Evolutionary conservation across 2,888 invertebrate genomes (phyloP).

Genomic region (Euzetes globulus): DNA sequence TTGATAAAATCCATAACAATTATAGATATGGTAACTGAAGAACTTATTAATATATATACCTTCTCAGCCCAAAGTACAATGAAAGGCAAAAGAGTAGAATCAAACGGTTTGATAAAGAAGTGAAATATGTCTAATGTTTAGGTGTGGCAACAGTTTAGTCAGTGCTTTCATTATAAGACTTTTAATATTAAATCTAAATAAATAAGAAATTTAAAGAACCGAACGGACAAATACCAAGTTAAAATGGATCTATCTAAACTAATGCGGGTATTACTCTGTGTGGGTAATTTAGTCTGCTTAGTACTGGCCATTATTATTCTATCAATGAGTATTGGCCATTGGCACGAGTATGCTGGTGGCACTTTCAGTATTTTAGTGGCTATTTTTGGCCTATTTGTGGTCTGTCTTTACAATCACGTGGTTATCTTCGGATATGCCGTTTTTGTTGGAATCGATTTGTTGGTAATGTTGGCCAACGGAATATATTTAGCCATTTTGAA

Average conservation of each 20-base stretch:
- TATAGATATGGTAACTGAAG: neutral
- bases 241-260: constrained; percentile 18
- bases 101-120: neutral
- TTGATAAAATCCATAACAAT: constrained; percentile 27
- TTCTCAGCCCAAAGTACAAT: constrained; percentile 1
- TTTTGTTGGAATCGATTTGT: constrained; percentile 24
- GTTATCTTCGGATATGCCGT: constrained; percentile 21
- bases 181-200: neutral
- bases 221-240: neutral
- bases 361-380: constrained; percentile 30
- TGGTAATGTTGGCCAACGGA: constrained; percentile 27
- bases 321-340: constrained; percentile 24
- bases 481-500: constrained; percentile 20
- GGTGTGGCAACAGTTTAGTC: constrained; percentile 19
- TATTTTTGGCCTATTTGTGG: constrained; percentile 18
- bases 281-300: constrained; percentile 24
- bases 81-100: neutral
- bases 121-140: constrained; percentile 1
- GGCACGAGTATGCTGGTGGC: constrained; percentile 30
- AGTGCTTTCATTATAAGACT: neutral
- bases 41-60: neutral
- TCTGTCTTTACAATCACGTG: constrained; percentile 26
- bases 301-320: constrained; percentile 32
- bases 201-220: neutral
- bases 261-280: neutral